Evolutionary conservation across 2,113 vertebrate genomes (phyloP).

Genomic region (Micronycteris hirsuta): DNA sequence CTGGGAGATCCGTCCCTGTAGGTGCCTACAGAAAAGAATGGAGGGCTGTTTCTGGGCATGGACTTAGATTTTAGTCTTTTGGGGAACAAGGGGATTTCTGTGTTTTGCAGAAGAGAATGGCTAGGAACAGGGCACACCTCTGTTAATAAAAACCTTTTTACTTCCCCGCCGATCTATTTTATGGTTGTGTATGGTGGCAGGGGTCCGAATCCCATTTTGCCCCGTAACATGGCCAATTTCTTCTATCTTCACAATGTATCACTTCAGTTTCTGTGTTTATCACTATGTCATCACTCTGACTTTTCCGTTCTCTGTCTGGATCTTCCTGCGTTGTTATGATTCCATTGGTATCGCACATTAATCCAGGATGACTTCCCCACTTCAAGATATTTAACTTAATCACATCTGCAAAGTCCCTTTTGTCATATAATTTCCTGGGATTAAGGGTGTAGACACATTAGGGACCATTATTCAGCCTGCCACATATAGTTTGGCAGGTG

Average conservation of each 20-base stretch:
- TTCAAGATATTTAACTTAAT: background rate
- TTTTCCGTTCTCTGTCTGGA: background rate
- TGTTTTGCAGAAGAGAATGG: too few relatives aligned
- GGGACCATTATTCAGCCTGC: background rate
- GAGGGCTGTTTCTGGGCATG: too few relatives aligned
- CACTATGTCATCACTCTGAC: background rate
- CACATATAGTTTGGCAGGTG: background rate
- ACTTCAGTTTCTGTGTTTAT: background rate
- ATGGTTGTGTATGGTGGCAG: too few relatives aligned
- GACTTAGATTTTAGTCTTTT: too few relatives aligned
- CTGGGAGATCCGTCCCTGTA: too few relatives aligned
- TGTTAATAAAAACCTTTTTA: too few relatives aligned
- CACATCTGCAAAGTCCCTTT: background rate
- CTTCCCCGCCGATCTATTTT: too few relatives aligned
- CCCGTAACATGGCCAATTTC: background rate
- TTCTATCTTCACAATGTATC: background rate
- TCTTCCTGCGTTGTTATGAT: background rate
- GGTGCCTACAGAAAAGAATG: too few relatives aligned
- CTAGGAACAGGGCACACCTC: too few relatives aligned
- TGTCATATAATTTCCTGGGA: background rate
- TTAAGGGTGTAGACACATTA: background rate
- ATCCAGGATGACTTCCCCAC: background rate
- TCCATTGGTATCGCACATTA: fast-evolving
- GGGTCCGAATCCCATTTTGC: too few relatives aligned
- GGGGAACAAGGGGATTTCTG: too few relatives aligned